Conservation (phyloP, 1,140 invertebrate species). For the Meloidogyne hapla region DNA sequence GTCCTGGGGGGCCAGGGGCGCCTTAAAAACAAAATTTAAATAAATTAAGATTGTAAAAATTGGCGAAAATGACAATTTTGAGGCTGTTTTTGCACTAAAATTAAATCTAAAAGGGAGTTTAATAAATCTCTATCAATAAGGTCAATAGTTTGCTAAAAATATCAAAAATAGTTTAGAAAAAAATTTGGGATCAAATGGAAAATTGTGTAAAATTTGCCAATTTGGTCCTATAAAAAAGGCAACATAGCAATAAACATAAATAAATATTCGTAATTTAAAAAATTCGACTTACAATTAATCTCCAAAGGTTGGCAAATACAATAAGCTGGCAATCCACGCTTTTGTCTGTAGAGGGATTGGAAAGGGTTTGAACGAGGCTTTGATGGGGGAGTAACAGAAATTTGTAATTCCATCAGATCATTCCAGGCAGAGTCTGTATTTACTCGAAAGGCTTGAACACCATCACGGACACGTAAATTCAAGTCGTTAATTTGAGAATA, state of each 20-base stretch:
- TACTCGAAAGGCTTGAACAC: conserved; percentile 44
- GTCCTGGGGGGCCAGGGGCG: conserved; percentile 13
- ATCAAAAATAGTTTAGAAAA: neutral
- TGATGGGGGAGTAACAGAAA: conserved; percentile 45
- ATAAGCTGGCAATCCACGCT: conserved; percentile 29
- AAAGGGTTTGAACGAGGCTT: conserved; percentile 50
- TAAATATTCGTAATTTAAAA: neutral
- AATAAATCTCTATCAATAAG: too few relatives aligned
- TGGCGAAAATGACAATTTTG: too few relatives aligned
- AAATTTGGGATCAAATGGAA: neutral
- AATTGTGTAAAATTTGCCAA: too few relatives aligned
- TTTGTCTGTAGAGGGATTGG: conserved; percentile 48
- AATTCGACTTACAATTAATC: neutral
- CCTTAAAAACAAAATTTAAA: neutral
- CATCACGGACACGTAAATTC: conserved; percentile 37
- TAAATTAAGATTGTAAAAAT: too few relatives aligned
- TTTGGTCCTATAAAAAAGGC: too few relatives aligned
- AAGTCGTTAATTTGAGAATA: conserved; percentile 42
- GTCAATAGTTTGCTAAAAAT: neutral
- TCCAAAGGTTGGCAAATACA: conserved; percentile 5
- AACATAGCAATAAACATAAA: neutral
- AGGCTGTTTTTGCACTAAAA: too few relatives aligned
- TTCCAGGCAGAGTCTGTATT: conserved; percentile 51
- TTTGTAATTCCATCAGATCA: conserved; percentile 51
- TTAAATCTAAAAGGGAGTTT: too few relatives aligned